These are phyloP conservation scores for Urocitellus parryii DNA, from an alignment of 2,113 vertebrate species.

Conservation along the genomic window DNA sequence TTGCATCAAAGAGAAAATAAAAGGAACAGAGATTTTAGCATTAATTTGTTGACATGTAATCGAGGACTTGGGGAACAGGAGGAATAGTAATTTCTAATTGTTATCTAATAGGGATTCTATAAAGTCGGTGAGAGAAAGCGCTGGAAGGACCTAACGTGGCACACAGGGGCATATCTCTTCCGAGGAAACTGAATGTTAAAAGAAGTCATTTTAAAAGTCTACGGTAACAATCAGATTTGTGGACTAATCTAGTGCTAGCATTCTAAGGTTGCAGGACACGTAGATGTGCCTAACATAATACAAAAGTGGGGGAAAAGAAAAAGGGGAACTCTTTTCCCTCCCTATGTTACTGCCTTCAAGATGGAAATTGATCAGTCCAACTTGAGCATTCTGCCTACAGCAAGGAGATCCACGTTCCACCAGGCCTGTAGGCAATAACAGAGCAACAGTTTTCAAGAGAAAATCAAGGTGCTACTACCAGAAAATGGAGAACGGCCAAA, in stretches of 20 bases:
- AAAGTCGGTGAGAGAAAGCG: background rate
- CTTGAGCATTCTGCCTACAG: background rate
- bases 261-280: background rate
- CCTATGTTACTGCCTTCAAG: background rate
- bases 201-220: slow-evolving; percentile 9
- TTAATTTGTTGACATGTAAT: background rate
- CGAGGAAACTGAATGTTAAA: background rate
- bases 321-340: background rate
- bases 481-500: background rate
- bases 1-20: slow-evolving; percentile 56
- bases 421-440: no score
- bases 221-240: background rate
- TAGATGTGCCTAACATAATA: background rate
- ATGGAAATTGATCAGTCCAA: background rate
- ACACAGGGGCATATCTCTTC: background rate
- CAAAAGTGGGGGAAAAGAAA: background rate
- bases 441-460: background rate
- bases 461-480: background rate
- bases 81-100: background rate
- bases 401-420: background rate
- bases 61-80: background rate
- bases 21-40: background rate
- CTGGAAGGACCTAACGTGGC: background rate
- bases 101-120: background rate
- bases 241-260: background rate